Conservation (phyloP, 2,888 invertebrate genomes). For the Ennomos fuscantarius region DNA sequence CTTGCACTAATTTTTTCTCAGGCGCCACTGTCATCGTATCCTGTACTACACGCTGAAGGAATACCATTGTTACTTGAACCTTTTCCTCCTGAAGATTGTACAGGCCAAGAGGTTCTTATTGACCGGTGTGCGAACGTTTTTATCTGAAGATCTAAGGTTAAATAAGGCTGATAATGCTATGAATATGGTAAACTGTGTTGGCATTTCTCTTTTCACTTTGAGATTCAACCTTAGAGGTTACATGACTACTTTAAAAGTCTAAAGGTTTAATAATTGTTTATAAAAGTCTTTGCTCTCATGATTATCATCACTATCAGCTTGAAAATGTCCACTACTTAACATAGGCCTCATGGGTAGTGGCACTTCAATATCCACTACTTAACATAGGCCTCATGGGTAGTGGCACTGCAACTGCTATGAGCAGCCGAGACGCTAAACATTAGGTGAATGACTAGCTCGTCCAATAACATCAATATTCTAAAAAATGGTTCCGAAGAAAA, state of each 20-base stretch:
- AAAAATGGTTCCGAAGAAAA: too few species aligned
- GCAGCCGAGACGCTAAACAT: too few species aligned
- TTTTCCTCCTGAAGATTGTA: constrained; percentile 5
- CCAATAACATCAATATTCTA: too few species aligned
- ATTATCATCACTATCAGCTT: too few species aligned
- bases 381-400: too few species aligned
- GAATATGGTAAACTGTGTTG: constrained; percentile 22
- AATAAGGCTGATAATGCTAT: constrained; percentile 32
- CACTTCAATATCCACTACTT: too few species aligned
- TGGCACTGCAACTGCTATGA: too few species aligned
- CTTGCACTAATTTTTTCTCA: constrained; percentile 36
- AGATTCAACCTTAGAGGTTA: constrained; percentile 5
- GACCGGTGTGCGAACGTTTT: constrained; percentile 34
- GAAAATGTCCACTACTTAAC: too few species aligned
- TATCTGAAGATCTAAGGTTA: constrained; percentile 33
- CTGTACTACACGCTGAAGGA: constrained; percentile 36
- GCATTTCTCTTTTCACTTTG: constrained; percentile 9
- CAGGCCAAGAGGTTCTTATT: constrained; percentile 25
- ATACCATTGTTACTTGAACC: constrained; percentile 29
- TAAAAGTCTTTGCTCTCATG: too few species aligned
- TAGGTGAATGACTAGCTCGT: too few species aligned
- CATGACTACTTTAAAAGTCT: not conserved
- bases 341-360: too few species aligned
- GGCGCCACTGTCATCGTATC: constrained; percentile 35
- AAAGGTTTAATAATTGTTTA: not conserved